phyloP scores from a whole-genome alignment of 1,140 invertebrate species.

The Drosophila parvula region DNA sequence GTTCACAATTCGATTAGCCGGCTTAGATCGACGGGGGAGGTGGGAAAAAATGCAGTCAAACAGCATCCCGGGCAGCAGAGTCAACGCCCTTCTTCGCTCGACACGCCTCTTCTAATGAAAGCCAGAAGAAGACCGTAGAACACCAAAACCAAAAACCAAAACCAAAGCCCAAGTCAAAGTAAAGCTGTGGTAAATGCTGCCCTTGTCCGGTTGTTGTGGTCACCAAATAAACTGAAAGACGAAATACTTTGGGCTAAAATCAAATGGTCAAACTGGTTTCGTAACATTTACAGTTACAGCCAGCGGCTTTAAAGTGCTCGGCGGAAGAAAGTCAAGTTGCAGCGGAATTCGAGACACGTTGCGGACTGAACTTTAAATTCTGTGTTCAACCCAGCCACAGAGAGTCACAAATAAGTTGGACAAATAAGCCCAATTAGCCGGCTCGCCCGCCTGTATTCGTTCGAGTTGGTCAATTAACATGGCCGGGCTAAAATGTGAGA shows the following conservation, averaged over 20 bases:
- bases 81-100: conserved; percentile 46
- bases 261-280: conserved; percentile 61
- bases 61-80: conserved; percentile 59
- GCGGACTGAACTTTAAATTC: conserved; percentile 22
- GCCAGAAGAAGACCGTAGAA: conserved; percentile 19
- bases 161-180: conserved; percentile 15
- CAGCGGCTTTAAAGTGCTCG: conserved; percentile 5
- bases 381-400: background rate
- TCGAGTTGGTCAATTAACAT: conserved; percentile 46
- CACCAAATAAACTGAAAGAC: conserved; percentile 27
- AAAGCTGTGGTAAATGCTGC: conserved; percentile 48
- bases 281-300: conserved; percentile 63
- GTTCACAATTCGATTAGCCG: conserved; percentile 62
- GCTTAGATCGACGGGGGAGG: background rate
- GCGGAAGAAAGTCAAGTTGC: conserved; percentile 49
- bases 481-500: conserved; percentile 18
- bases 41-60: conserved; percentile 65
- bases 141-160: conserved; percentile 15
- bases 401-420: conserved; percentile 45
- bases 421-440: conserved; percentile 45
- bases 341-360: conserved; percentile 44
- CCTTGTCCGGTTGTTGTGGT: conserved; percentile 38
- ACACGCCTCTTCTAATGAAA: conserved; percentile 40
- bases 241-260: conserved; percentile 31
- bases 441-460: conserved; percentile 9